Evolutionary conservation across 2,113 vertebrate species (phyloP).

Genomic region (Trogon melanurus): DNA sequence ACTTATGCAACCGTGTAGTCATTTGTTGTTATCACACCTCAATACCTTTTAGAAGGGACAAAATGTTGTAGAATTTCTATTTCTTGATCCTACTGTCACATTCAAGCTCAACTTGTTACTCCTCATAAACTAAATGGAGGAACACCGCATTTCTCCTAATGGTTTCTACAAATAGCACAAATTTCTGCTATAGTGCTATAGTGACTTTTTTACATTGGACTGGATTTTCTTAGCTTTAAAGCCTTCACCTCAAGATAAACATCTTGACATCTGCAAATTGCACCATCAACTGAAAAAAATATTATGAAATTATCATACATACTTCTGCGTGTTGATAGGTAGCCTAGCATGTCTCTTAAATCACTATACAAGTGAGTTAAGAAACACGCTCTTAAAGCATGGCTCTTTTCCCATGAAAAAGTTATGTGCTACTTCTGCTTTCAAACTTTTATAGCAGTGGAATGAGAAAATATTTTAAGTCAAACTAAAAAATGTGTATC

Average conservation of each 20-base stretch:
- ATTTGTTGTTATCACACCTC: not conserved
- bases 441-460: not conserved
- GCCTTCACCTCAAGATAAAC: not conserved
- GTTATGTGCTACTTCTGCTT: not conserved
- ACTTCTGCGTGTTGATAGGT: not conserved
- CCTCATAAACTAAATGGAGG: not conserved
- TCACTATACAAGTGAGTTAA: not conserved
- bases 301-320: not conserved
- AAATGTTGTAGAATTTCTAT: not conserved
- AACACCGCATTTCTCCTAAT: not conserved
- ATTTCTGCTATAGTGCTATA: not conserved
- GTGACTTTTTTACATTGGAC: not conserved
- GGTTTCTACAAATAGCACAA: not conserved
- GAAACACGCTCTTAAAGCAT: not conserved
- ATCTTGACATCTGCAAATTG: not conserved
- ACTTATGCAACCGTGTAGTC: not conserved
- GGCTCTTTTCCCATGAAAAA: not conserved
- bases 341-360: not conserved
- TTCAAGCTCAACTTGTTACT: not conserved
- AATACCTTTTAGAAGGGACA: not conserved
- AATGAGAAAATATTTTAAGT: not conserved
- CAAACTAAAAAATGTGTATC: not conserved
- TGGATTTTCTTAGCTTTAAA: not conserved
- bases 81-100: not conserved
- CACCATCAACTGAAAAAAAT: not conserved